A percentile compares a stretch with the other conserved stretches of the same genome.
Evolutionary conservation across 1,140 invertebrate species (phyloP).

Genomic region (Protaetia brevitarsis): DNA sequence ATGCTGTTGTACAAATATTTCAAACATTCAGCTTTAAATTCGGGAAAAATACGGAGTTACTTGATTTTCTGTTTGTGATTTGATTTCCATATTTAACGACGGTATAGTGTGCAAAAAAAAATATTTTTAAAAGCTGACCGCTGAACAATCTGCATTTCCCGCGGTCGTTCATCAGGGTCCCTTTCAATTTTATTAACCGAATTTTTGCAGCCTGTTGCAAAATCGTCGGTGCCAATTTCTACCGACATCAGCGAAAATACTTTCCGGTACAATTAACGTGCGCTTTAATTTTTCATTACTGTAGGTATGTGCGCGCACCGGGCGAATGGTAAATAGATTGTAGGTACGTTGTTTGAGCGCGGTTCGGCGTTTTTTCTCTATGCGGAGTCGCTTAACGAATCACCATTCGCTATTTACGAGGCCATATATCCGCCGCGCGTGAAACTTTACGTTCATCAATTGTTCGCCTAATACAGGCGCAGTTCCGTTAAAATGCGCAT

Average conservation of each 20-base stretch:
- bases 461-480: neutral
- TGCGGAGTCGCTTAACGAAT: neutral
- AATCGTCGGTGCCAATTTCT: neutral
- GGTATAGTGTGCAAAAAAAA: neutral
- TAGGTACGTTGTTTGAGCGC: neutral
- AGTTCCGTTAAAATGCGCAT: neutral
- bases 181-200: neutral
- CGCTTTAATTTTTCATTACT: neutral
- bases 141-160: neutral
- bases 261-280: conserved; percentile 8
- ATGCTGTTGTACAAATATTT: too few relatives aligned
- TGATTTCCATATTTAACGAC: neutral
- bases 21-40: neutral
- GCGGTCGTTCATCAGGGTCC: neutral
- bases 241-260: conserved; percentile 5
- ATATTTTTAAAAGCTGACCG: neutral
- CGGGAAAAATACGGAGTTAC: neutral
- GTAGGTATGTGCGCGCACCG: neutral
- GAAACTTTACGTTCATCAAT: conserved; percentile 8
- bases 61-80: neutral
- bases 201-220: neutral
- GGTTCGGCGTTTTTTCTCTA: neutral
- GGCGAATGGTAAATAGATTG: conserved; percentile 3
- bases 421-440: neutral
- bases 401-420: neutral